Conservation (phyloP, 2,888 invertebrate species). For the Oxyscelio sp. region DNA sequence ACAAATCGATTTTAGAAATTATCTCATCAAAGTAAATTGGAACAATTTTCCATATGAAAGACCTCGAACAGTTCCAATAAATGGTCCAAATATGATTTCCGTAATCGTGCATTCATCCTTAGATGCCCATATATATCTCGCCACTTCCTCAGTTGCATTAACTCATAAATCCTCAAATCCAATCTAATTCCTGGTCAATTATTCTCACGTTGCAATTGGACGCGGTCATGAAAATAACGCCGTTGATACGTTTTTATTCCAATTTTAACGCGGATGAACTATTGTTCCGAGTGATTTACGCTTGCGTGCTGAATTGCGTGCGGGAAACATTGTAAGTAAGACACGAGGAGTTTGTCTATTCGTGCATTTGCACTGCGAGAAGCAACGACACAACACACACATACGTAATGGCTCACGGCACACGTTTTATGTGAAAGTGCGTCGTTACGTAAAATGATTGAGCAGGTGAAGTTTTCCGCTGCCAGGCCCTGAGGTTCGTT, state of each 20-base stretch:
- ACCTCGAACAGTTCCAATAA: too few species aligned
- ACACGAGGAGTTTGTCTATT: neutral
- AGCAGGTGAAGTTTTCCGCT: slow-evolving; percentile 58
- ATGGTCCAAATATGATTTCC: too few species aligned
- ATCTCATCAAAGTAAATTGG: too few species aligned
- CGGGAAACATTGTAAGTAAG: slow-evolving; percentile 19
- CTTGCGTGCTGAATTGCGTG: slow-evolving; percentile 41
- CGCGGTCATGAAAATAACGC: slow-evolving; percentile 50
- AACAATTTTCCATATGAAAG: too few species aligned
- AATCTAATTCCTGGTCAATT: slow-evolving; percentile 31
- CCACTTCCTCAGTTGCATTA: slow-evolving; percentile 30
- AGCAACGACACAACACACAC: slow-evolving; percentile 7
- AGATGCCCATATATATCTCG: too few species aligned
- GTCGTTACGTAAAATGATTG: slow-evolving; percentile 63
- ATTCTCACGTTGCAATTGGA: slow-evolving; percentile 57
- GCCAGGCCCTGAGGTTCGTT: slow-evolving; percentile 55
- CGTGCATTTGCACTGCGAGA: neutral
- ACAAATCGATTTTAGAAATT: too few species aligned
- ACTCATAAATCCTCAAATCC: slow-evolving; percentile 25
- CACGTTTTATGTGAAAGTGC: slow-evolving; percentile 63
- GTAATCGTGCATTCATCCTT: too few species aligned
- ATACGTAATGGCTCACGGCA: slow-evolving; percentile 24
- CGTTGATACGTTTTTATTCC: slow-evolving; percentile 59
- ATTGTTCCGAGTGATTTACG: slow-evolving; percentile 63
- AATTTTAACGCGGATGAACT: slow-evolving; percentile 60